Conservation (phyloP, 2,888 invertebrate genomes). For the Elmis aenea region DNA sequence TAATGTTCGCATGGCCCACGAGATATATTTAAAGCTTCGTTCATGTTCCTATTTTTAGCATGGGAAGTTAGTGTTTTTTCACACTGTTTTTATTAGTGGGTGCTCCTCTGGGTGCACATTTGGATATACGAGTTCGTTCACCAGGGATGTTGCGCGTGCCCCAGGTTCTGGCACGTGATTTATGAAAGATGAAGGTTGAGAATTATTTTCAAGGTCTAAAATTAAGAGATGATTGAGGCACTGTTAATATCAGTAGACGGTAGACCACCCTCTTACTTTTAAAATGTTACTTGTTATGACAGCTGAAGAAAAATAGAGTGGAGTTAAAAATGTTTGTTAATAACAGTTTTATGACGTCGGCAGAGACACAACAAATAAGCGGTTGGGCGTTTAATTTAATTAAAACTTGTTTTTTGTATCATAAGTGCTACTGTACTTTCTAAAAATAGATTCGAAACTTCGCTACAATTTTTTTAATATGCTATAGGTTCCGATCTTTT, state of each 20-base stretch:
- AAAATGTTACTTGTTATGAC: too few relatives aligned
- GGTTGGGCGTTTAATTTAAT: too few relatives aligned
- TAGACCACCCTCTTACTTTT: too few relatives aligned
- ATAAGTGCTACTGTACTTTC: too few relatives aligned
- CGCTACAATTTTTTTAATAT: too few relatives aligned
- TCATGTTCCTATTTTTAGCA: slow-evolving; percentile 40
- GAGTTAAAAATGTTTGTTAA: too few relatives aligned
- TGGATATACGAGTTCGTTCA: slow-evolving; percentile 32
- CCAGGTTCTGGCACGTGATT: slow-evolving; percentile 17
- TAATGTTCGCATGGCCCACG: slow-evolving; percentile 27
- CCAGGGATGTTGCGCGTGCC: slow-evolving; percentile 28
- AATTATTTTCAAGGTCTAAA: slow-evolving; percentile 6
- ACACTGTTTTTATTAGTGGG: slow-evolving; percentile 30
- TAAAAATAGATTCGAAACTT: too few relatives aligned
- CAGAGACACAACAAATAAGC: too few relatives aligned
- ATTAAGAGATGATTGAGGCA: slow-evolving; percentile 12
- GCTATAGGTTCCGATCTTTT: too few relatives aligned
- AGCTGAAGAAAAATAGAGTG: too few relatives aligned
- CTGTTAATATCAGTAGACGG: slow-evolving; percentile 6
- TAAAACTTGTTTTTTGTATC: too few relatives aligned
- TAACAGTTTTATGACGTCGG: too few relatives aligned
- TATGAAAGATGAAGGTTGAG: slow-evolving; percentile 13
- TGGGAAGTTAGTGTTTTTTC: slow-evolving; percentile 40
- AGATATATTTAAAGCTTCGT: slow-evolving; percentile 41
- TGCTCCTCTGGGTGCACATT: slow-evolving; percentile 21